phyloP scores from a whole-genome alignment of 2,113 vertebrate species.

The Plotosus lineatus region DNA sequence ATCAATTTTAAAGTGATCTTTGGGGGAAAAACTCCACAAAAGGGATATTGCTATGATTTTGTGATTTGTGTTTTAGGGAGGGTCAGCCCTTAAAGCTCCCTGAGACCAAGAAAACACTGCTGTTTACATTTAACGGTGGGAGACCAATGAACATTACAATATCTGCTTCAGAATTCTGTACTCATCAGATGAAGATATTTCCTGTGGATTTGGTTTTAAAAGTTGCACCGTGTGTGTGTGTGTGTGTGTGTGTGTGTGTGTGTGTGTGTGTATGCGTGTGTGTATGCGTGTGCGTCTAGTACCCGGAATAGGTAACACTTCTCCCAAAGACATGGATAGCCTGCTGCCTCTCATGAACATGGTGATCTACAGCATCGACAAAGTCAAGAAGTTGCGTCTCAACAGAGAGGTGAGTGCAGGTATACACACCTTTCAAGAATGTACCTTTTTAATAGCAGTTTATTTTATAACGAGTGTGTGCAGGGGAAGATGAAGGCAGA shows the following conservation, averaged over 20 bases:
- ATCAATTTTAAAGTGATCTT: no score
- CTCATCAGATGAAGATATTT: neutral
- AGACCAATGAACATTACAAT: no score
- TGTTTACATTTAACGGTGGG: conserved; percentile 99
- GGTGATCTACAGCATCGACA: conserved; percentile 98
- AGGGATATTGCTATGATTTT: no score
- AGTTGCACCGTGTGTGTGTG: neutral
- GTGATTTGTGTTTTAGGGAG: conserved; percentile 77
- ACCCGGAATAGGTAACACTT: conserved; percentile 97
- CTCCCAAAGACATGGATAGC: conserved; percentile 98
- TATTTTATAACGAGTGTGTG: neutral
- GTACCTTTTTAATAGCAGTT: neutral
- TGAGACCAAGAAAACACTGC: conserved; percentile 94
- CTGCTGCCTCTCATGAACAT: conserved; percentile 97
- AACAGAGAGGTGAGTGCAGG: conserved; percentile 87
- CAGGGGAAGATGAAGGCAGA: conserved; percentile 97
- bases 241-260: neutral
- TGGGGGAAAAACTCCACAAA: no score
- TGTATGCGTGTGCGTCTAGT: conserved; percentile 68
- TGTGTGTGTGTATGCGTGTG: neutral
- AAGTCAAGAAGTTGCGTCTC: conserved; percentile 95
- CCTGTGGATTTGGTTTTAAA: neutral
- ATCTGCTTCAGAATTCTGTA: neutral
- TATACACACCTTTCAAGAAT: no score
- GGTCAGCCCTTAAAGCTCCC: conserved; percentile 98